Conservation (phyloP, 2,113 vertebrate genomes). For the Vanacampus margaritifer region DNA sequence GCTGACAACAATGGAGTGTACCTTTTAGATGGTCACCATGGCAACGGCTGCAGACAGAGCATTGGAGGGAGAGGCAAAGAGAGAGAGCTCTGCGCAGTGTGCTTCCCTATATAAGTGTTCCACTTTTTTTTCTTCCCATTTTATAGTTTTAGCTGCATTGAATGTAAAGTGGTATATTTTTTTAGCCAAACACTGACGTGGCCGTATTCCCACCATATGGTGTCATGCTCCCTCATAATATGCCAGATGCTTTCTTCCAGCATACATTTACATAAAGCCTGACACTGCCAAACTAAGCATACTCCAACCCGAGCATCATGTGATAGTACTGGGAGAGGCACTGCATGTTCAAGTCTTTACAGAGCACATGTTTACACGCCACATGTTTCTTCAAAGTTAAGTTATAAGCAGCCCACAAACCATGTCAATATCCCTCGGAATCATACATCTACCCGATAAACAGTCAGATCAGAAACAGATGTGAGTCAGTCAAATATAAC, state of each 20-base stretch:
- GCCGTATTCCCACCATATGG: not conserved
- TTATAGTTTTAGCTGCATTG: constrained; percentile 8
- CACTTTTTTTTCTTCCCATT: constrained; percentile 26
- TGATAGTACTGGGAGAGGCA: constrained; percentile 34
- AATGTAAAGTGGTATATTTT: not conserved
- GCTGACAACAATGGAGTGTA: constrained; percentile 70
- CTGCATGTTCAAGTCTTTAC: constrained; percentile 37
- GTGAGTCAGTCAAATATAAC: not conserved
- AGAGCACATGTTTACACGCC: constrained; percentile 1
- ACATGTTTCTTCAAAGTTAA: constrained; percentile 1
- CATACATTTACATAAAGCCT: constrained; percentile 47
- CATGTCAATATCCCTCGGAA: not conserved
- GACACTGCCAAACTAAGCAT: constrained; percentile 43
- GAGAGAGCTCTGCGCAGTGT: constrained; percentile 59
- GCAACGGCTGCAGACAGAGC: constrained; percentile 68
- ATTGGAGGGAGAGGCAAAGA: constrained; percentile 25
- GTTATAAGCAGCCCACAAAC: constrained; percentile 22
- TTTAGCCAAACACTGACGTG: not conserved
- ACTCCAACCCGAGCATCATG: constrained; percentile 31
- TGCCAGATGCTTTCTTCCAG: constrained; percentile 37
- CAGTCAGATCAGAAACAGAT: constrained; percentile 7
- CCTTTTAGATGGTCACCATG: constrained; percentile 68
- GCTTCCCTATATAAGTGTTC: constrained; percentile 46
- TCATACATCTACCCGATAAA: constrained; percentile 11
- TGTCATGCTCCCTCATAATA: not conserved